Evolutionary conservation across 2,797 vertebrate species (phyloP).

Genomic region (Lepidocolaptes lacrymiger): DNA sequence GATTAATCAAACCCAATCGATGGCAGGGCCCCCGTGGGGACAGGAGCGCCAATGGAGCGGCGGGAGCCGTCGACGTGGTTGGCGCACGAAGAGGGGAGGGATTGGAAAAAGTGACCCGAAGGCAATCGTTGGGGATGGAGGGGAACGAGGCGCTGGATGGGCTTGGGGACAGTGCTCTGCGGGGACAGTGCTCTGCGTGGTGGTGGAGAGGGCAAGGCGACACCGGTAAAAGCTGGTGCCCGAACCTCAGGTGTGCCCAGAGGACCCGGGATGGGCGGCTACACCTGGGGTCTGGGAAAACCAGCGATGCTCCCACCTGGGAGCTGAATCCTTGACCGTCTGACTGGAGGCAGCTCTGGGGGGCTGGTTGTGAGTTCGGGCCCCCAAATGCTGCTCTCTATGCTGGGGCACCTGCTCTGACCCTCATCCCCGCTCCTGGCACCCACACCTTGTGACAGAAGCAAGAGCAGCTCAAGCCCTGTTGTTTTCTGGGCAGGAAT

Average conservation of each 20-base stretch:
- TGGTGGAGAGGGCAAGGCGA: background rate
- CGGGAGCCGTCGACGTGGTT: background rate
- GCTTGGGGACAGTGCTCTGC: background rate
- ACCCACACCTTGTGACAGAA: background rate
- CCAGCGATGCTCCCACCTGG: accelerated
- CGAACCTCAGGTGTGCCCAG: background rate
- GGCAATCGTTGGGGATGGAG: conserved; percentile 41
- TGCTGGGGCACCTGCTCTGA: background rate
- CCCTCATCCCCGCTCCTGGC: background rate
- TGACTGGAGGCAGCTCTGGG: background rate
- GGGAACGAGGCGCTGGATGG: background rate
- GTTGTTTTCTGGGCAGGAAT: background rate
- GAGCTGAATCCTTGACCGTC: background rate
- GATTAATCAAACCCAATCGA: conserved; percentile 57
- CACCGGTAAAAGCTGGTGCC: accelerated
- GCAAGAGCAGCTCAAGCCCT: background rate
- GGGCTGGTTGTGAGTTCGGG: background rate
- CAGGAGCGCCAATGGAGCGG: conserved; percentile 36
- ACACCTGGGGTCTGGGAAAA: background rate
- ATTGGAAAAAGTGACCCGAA: conserved; percentile 69
- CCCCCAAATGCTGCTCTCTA: background rate
- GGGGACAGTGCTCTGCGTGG: accelerated
- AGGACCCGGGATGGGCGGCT: background rate
- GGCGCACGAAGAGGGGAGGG: background rate
- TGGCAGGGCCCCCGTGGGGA: conserved; percentile 37